Percentiles rank a stretch among this genome's conserved stretches.
Conservation (phyloP, 2,888 invertebrate species). For the Cerastis leucographa region DNA sequence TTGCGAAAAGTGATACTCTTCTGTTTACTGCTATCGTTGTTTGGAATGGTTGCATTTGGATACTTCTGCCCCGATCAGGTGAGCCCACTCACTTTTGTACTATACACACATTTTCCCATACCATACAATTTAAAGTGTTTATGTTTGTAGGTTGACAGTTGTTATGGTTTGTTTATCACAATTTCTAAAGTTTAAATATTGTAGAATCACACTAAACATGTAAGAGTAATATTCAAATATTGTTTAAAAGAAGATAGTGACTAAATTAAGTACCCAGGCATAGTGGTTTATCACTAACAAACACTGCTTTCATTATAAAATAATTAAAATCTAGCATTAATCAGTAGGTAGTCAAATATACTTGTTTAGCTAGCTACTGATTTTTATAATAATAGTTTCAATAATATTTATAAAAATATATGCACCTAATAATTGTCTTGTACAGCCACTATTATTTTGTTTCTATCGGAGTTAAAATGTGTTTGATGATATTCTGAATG, state of each 20-base stretch:
- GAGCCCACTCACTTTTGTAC: slow-evolving; percentile 70
- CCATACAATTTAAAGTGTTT: slow-evolving; percentile 13
- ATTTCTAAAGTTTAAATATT: background rate
- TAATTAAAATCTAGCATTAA: background rate
- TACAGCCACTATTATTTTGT: background rate
- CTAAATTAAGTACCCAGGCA: background rate
- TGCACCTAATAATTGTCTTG: background rate
- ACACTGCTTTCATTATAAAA: too few relatives aligned
- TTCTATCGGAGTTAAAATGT: background rate
- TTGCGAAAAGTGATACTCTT: slow-evolving; percentile 95
- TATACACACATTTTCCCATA: background rate
- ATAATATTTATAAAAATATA: background rate
- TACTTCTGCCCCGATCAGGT: slow-evolving; percentile 97
- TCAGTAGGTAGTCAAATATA: background rate
- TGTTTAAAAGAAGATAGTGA: background rate
- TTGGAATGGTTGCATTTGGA: slow-evolving; percentile 96
- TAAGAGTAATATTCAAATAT: background rate
- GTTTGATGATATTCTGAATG: background rate
- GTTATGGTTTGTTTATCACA: slow-evolving; percentile 42
- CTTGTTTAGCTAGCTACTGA: too few relatives aligned
- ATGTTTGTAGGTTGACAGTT: slow-evolving; percentile 40
- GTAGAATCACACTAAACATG: background rate
- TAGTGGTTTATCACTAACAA: background rate
- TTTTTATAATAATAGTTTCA: background rate
- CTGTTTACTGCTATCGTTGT: slow-evolving; percentile 95